These are phyloP conservation scores for Fistularia tabacaria DNA, from an alignment of 2,797 vertebrate species.

Conservation along the genomic window DNA sequence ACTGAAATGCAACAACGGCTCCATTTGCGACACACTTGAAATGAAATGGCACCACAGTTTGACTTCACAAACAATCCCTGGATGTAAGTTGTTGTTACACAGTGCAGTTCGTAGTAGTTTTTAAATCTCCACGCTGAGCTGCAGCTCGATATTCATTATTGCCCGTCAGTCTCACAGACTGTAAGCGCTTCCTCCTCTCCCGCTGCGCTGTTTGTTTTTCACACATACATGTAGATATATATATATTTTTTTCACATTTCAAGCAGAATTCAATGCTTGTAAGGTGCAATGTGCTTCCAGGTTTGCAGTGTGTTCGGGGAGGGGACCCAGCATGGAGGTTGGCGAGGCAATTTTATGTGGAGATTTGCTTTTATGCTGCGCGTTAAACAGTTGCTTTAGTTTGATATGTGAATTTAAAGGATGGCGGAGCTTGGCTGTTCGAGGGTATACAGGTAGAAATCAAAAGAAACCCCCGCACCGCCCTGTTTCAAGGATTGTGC, in stretches of 20 bases:
- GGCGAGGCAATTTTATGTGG: too few relatives aligned
- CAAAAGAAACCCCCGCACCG: slow-evolving; percentile 5
- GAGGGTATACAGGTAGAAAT: slow-evolving; percentile 29
- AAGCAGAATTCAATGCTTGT: slow-evolving; percentile 12
- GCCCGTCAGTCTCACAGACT: slow-evolving; percentile 21
- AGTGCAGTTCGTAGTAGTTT: slow-evolving; percentile 30
- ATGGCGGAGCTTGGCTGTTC: too few relatives aligned
- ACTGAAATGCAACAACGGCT: too few relatives aligned
- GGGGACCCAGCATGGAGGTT: too few relatives aligned
- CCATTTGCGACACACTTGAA: too few relatives aligned
- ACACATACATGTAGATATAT: too few relatives aligned
- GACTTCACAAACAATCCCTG: slow-evolving; percentile 16
- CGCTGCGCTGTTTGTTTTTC: background rate
- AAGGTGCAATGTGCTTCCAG: slow-evolving; percentile 16
- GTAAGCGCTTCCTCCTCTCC: slow-evolving; percentile 7
- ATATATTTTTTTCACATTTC: slow-evolving; percentile 8
- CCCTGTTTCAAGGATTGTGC: slow-evolving; percentile 54
- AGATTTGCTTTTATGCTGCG: slow-evolving; percentile 1
- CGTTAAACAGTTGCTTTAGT: too few relatives aligned
- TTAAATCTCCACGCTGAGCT: slow-evolving; percentile 12
- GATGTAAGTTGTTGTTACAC: slow-evolving; percentile 15
- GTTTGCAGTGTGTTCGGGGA: background rate
- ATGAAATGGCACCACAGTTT: too few relatives aligned
- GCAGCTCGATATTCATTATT: slow-evolving; percentile 28
- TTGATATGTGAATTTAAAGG: too few relatives aligned